phyloP scores from a whole-genome alignment of 2,797 vertebrate species.

The Megaceryle alcyon region DNA sequence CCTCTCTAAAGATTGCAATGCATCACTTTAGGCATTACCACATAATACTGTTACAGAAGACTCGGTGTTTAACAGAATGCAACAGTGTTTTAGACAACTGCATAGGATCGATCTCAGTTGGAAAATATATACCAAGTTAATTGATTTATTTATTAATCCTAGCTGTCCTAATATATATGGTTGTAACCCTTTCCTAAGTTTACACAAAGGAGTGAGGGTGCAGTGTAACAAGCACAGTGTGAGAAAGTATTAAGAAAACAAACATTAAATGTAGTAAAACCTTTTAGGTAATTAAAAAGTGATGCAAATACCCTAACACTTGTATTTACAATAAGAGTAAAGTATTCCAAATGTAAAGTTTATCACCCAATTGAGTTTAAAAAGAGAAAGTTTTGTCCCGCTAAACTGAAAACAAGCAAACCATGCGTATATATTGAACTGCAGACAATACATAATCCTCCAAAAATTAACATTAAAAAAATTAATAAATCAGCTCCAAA shows the following conservation, averaged over 20 bases:
- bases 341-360: background rate
- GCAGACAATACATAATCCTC: background rate
- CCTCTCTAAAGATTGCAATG: background rate
- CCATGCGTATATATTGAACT: background rate
- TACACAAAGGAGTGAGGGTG: background rate
- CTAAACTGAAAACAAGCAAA: background rate
- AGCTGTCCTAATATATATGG: background rate
- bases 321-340: background rate
- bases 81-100: background rate
- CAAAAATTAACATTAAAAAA: background rate
- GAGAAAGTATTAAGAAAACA: background rate
- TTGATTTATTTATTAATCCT: background rate
- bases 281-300: background rate
- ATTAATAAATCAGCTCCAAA: background rate
- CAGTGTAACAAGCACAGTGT: background rate
- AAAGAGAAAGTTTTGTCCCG: background rate
- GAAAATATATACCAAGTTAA: background rate
- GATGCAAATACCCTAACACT: background rate
- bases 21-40: background rate
- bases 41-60: background rate
- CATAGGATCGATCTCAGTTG: background rate
- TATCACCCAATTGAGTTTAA: background rate
- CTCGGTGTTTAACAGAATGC: background rate
- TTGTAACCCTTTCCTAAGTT: background rate
- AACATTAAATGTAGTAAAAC: background rate